Base-by-base conservation (phyloP, 2,888 invertebrate genomes). In the Rhorus exstirpatorius region DNA sequence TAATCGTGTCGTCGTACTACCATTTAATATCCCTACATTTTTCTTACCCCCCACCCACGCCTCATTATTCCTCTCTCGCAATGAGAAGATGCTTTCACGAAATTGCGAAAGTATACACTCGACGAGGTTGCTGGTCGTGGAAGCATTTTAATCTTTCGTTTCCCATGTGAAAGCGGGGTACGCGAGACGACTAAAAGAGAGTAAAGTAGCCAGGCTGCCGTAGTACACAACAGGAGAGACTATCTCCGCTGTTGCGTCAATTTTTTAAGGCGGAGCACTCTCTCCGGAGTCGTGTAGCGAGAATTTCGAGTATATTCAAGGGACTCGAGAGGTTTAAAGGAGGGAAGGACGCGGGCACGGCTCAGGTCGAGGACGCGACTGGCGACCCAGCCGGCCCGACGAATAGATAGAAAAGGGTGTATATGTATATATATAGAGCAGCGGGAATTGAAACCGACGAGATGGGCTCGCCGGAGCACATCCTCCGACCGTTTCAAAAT, bases 401-500 rank as follows among this genome's bases (percentile, higher is more conserved):
- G 55, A 53, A 38, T 41, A 24, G 46, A 67, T 63, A 46, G 72
- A 80, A 76, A 58, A 68, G 70, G 38, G 68, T 60, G 31, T 74
- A 71, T 65, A 55, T 41, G 49, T n/a, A n/a, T n/a, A n/a, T n/a
- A n/a, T n/a, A n/a, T n/a, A n/a, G n/a, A n/a, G n/a, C 31, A 26
- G 65, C 46, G 75, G 61, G 80, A 82, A 83, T 83, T 82, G 85
- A 83, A 83, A 83, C 76, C 65, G 72, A 70, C 78, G 83, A 75
- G 83, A 78, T 75, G 80, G 74, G 71, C 58, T 61, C 26, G 58
- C 58, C 55, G 8, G 44, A 58, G 75, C 60, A 49, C 24, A 67
- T 68, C 77, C 84, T 77, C 72, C 53, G 80, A 81, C 77, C 82
- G 63, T 82, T 85, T 85, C 83, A 84, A 84, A 85, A 84, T 84